Percentiles rank a stretch among this genome's conserved stretches.
phyloP scores from a whole-genome alignment of 2,888 invertebrate species.

The Prosapia bicincta region DNA sequence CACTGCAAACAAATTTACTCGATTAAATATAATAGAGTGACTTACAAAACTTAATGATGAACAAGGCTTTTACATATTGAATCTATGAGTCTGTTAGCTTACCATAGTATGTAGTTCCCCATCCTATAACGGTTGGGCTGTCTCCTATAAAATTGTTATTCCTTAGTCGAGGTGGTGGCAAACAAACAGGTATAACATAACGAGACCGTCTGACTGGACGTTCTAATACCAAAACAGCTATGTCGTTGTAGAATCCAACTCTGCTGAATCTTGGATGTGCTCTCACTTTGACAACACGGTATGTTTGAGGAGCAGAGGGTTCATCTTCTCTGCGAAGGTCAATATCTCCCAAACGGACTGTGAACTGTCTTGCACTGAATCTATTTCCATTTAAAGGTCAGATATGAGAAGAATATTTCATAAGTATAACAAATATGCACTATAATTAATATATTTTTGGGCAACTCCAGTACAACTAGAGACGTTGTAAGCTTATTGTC shows the following conservation, averaged over 20 bases:
- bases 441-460: too few relatives aligned
- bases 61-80: too few relatives aligned
- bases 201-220: constrained; percentile 74
- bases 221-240: constrained; percentile 75
- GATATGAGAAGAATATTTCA: too few relatives aligned
- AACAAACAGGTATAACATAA: constrained; percentile 83
- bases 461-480: too few relatives aligned
- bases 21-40: too few relatives aligned
- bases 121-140: constrained; percentile 84
- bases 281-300: constrained; percentile 70
- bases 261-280: constrained; percentile 84
- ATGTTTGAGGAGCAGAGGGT: constrained; percentile 77
- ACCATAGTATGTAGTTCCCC: constrained; percentile 88
- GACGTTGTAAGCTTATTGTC: too few relatives aligned
- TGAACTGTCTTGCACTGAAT: constrained; percentile 84
- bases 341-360: constrained; percentile 84
- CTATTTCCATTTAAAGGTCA: constrained; percentile 48
- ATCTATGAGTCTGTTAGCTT: too few relatives aligned
- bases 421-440: too few relatives aligned
- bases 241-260: constrained; percentile 92
- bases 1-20: too few relatives aligned
- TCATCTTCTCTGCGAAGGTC: constrained; percentile 81
- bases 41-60: too few relatives aligned
- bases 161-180: constrained; percentile 57
- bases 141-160: constrained; percentile 66